These are phyloP conservation scores for Acestrorhynchus altus DNA, from an alignment of 2,797 vertebrate genomes.

Conservation along the genomic window DNA sequence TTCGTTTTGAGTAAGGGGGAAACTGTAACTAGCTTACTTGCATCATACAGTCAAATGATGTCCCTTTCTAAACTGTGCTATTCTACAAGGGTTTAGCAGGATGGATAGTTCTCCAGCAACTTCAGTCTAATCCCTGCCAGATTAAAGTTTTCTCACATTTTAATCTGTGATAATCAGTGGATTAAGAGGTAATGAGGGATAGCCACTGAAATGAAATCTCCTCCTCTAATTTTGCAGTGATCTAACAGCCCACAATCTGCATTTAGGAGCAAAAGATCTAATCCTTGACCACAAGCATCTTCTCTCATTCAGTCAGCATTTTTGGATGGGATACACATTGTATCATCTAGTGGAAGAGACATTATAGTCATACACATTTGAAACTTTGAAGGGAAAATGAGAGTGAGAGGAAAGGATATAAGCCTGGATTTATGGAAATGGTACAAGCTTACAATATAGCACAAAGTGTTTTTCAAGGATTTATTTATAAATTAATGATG, in stretches of 20 bases:
- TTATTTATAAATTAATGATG: too few species aligned
- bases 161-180: slow-evolving; percentile 55
- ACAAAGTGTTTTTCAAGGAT: too few species aligned
- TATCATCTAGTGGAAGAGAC: neutral
- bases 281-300: neutral
- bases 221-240: slow-evolving; percentile 47
- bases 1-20: too few species aligned
- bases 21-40: neutral
- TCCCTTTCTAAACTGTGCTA: neutral
- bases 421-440: too few species aligned
- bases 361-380: neutral
- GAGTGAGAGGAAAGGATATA: too few species aligned
- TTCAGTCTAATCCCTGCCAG: slow-evolving; percentile 24
- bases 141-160: slow-evolving; percentile 60
- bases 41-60: neutral
- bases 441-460: too few species aligned
- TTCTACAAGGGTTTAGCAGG: neutral
- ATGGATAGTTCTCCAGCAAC: neutral
- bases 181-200: slow-evolving; percentile 65
- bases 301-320: neutral
- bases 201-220: slow-evolving; percentile 67
- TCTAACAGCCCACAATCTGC: slow-evolving; percentile 35
- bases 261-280: slow-evolving; percentile 58
- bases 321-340: neutral
- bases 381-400: too few species aligned